Percentiles rank a stretch among this genome's conserved stretches.
phyloP scores from a whole-genome alignment of 2,888 invertebrate species.

The Panzeria rudis region DNA sequence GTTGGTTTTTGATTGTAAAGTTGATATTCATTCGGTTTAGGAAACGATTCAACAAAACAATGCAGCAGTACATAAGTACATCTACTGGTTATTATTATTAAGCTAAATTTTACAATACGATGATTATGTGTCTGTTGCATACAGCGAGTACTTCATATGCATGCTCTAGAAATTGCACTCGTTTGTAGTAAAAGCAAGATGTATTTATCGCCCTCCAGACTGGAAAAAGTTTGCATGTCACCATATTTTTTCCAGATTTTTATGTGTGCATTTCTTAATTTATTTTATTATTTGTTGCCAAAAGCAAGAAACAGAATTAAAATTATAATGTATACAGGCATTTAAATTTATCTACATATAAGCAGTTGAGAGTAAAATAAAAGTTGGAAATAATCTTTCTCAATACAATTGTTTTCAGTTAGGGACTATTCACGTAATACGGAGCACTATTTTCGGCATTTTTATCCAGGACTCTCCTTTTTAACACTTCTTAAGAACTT shows the following conservation, averaged over 20 bases:
- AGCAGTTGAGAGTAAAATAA: conserved; percentile 19
- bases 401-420: too few relatives aligned
- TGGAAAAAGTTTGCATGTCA: conserved; percentile 72
- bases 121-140: conserved; percentile 22
- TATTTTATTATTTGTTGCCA: conserved; percentile 44
- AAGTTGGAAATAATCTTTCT: background rate
- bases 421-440: too few relatives aligned
- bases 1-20: conserved; percentile 31
- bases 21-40: conserved; percentile 33
- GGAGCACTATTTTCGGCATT: too few relatives aligned
- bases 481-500: too few relatives aligned
- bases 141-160: conserved; percentile 50
- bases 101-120: conserved; percentile 39
- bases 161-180: conserved; percentile 50
- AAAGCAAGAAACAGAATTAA: conserved; percentile 53
- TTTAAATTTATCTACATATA: conserved; percentile 37
- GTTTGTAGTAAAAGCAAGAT: conserved; percentile 39
- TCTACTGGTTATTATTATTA: conserved; percentile 2
- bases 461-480: too few relatives aligned
- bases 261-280: conserved; percentile 44
- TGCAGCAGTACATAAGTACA: conserved; percentile 45
- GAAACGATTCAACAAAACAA: conserved; percentile 48
- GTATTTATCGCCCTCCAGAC: conserved; percentile 70
- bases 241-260: conserved; percentile 48
- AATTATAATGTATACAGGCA: conserved; percentile 32